A percentile compares a stretch with the other conserved stretches of the same genome.
phyloP scores from a whole-genome alignment of 2,113 vertebrate genomes.

The Myrmophylax atrothorax region DNA sequence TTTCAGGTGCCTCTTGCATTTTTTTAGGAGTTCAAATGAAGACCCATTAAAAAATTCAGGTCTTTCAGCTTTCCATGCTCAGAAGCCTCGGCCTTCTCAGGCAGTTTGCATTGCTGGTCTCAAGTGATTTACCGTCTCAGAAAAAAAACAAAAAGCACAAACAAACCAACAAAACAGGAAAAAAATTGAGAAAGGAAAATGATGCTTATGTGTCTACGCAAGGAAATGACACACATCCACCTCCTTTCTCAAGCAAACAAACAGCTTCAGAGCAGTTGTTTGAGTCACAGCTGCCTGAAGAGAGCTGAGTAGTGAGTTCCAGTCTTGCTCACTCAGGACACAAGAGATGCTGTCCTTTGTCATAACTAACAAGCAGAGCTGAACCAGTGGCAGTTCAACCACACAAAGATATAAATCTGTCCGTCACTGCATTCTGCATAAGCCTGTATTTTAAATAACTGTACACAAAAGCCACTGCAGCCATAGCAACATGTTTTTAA shows the following conservation, averaged over 20 bases:
- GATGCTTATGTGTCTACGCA: background rate
- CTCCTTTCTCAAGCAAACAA: conserved; percentile 9
- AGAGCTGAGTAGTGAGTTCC: background rate
- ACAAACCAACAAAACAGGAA: background rate
- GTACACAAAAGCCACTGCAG: background rate
- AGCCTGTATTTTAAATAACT: background rate
- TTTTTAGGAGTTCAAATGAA: background rate
- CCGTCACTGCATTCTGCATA: background rate
- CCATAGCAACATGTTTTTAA: background rate
- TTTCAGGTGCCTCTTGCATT: background rate
- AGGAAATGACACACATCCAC: conserved; percentile 15
- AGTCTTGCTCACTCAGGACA: background rate
- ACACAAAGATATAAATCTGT: background rate
- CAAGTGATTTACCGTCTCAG: background rate
- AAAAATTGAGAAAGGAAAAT: background rate
- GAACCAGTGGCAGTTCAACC: background rate
- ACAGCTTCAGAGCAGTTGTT: background rate
- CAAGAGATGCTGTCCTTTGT: background rate
- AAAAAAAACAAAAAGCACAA: background rate
- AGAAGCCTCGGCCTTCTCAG: background rate
- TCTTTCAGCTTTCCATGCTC: background rate
- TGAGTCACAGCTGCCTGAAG: background rate
- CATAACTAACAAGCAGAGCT: background rate
- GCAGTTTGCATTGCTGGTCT: background rate
- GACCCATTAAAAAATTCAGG: background rate